Evolutionary conservation across 2,113 vertebrate genomes (phyloP).

Genomic region (Indicator indicator): DNA sequence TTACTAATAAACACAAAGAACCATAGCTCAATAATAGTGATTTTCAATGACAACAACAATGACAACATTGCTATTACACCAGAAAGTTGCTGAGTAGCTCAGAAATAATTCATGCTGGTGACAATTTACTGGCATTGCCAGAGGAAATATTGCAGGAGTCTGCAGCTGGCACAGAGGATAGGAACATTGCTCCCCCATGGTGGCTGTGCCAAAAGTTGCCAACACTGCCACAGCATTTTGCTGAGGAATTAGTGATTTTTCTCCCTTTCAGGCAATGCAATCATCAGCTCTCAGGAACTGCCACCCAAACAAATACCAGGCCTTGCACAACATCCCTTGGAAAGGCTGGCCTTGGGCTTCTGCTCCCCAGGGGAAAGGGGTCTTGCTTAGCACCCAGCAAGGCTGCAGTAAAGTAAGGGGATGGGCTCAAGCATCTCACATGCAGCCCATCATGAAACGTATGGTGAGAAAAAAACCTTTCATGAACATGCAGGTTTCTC

Average conservation of each 20-base stretch:
- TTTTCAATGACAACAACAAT: neutral
- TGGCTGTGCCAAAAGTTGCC: neutral
- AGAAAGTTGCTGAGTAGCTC: neutral
- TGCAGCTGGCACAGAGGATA: rapidly evolving
- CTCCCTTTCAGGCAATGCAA: neutral
- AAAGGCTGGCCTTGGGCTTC: rapidly evolving
- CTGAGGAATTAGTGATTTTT: neutral
- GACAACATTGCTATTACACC: rapidly evolving
- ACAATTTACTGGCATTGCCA: neutral
- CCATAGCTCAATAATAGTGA: neutral
- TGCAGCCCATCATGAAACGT: neutral
- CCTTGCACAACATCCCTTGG: neutral
- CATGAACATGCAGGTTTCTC: neutral
- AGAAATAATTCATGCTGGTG: neutral
- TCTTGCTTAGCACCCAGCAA: neutral
- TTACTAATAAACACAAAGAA: neutral
- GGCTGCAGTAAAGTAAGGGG: neutral
- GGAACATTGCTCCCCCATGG: rapidly evolving
- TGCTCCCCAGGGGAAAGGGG: rapidly evolving
- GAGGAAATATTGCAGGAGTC: neutral
- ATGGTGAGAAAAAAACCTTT: rapidly evolving
- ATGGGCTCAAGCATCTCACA: neutral
- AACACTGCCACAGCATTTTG: neutral
- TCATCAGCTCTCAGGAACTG: neutral
- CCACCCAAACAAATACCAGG: rapidly evolving